Base-by-base conservation (phyloP, 2,797 vertebrate species). In the Craterocephalus amniculus region DNA sequence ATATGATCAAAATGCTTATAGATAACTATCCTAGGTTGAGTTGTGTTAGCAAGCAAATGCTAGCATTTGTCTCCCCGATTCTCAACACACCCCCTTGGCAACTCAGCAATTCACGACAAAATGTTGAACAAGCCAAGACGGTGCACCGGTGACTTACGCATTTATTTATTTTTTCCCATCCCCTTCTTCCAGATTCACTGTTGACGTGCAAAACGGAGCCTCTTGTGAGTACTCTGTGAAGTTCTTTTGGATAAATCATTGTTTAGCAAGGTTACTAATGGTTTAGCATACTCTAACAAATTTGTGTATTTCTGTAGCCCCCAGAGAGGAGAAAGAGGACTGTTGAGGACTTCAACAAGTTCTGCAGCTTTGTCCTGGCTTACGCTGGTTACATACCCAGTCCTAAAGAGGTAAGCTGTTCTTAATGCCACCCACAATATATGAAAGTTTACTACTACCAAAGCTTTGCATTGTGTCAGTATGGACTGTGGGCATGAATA, bases 341-440 rank as follows among this genome's bases (percentile, higher is more conserved):
- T 0, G 96, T 97, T 43, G 96, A 97, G 67, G 96, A 97, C 89
- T 97, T 97, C 91, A 97, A 97, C 89, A 96, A 97, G 90, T 97
- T 97, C 88, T 97, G 96, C 91, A 97, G 95, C 86, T 97, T 97
- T 76, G 96, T 97, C 51, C 88, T 97, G 80, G 95, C 96, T 0
- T 97, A 97, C 66, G 96, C 97, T 0, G 96, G 96, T 32, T 97
- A 98, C 84, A 98, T 97, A 81, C 97, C 96, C 0, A 93, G 93
- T 70, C 92, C 95, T 32, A 97, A 96, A 87, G 96, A 97, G 95
- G 96, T 96, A 75, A 86, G 90, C 26, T 29, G 13, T 20, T 59
- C 0, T 35, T 0, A n/a, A 49, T 59, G 16, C 35, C 14, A 9
- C 2, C 20, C 1, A 1, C 3, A 22, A 2, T 0, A 9, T 49